phyloP scores from a whole-genome alignment of 2,888 invertebrate species.

The Panopea generosa region DNA sequence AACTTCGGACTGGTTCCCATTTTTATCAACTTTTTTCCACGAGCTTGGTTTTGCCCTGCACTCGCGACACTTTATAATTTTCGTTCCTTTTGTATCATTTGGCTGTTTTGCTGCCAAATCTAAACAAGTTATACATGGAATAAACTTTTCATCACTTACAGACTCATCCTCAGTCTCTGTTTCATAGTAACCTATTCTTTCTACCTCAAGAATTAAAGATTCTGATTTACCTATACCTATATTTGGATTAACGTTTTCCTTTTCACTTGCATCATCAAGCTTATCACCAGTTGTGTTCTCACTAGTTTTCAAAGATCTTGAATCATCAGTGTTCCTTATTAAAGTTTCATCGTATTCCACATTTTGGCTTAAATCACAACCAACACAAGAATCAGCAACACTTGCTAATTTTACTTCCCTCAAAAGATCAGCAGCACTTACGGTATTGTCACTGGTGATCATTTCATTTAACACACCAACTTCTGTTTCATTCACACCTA shows the following conservation, averaged over 20 bases:
- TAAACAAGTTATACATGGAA: conserved; percentile 56
- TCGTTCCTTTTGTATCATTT: neutral
- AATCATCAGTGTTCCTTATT: too few relatives aligned
- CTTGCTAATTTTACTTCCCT: too few relatives aligned
- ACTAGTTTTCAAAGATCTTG: too few relatives aligned
- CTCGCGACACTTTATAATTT: conserved; percentile 30
- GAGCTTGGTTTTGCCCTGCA: conserved; percentile 31
- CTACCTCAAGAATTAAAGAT: conserved; percentile 9
- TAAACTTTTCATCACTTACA: conserved; percentile 16
- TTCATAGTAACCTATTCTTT: conserved; percentile 23
- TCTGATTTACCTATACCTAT: neutral
- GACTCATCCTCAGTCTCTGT: conserved; percentile 54
- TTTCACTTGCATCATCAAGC: neutral
- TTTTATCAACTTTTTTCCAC: conserved; percentile 28
- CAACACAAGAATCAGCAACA: too few relatives aligned
- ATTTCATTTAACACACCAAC: too few relatives aligned
- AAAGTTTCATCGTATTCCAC: too few relatives aligned
- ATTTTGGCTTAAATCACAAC: too few relatives aligned
- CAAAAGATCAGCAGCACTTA: too few relatives aligned
- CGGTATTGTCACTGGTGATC: too few relatives aligned
- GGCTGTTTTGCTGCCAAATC: conserved; percentile 27
- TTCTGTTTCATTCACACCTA: too few relatives aligned
- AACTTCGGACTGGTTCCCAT: conserved; percentile 37
- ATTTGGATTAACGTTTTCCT: conserved; percentile 31
- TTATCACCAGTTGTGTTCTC: too few relatives aligned